These are phyloP conservation scores for Hyperoplus immaculatus DNA, from an alignment of 2,797 vertebrate species.

Conservation along the genomic window DNA sequence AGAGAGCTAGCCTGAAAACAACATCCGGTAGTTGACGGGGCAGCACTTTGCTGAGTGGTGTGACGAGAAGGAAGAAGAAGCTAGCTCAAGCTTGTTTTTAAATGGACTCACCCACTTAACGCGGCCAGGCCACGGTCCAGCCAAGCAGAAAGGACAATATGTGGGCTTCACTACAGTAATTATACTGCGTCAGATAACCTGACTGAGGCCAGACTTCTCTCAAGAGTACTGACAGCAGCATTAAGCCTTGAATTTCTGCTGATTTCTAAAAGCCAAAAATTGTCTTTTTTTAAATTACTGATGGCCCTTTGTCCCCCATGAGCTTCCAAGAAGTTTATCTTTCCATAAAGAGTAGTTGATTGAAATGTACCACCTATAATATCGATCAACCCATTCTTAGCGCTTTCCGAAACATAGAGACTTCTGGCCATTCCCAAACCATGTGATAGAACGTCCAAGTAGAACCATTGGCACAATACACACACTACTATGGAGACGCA, in stretches of 20 bases:
- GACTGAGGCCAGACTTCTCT: constrained; percentile 28
- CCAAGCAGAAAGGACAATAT: constrained; percentile 43
- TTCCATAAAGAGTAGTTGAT: too few relatives aligned
- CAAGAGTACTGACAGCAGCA: constrained; percentile 32
- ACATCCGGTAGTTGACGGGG: constrained; percentile 50
- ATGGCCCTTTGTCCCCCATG: background rate
- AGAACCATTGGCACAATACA: background rate
- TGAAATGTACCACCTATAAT: background rate
- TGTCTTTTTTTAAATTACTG: background rate
- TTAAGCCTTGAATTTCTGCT: background rate
- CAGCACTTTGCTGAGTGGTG: constrained; percentile 76
- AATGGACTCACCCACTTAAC: constrained; percentile 64
- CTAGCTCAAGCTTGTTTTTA: constrained; percentile 66
- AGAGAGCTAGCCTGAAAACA: constrained; percentile 39
- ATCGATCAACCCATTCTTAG: background rate
- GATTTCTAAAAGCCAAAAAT: background rate
- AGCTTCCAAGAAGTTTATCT: background rate
- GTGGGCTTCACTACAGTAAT: constrained; percentile 54
- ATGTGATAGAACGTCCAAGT: background rate
- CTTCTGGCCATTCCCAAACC: background rate
- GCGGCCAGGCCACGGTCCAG: constrained; percentile 53
- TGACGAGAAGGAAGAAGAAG: constrained; percentile 61
- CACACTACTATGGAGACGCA: background rate
- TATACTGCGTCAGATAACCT: constrained; percentile 56
- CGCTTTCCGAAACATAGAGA: background rate